Conservation (phyloP, 2,113 vertebrate species). For the Paralichthys olivaceus region DNA sequence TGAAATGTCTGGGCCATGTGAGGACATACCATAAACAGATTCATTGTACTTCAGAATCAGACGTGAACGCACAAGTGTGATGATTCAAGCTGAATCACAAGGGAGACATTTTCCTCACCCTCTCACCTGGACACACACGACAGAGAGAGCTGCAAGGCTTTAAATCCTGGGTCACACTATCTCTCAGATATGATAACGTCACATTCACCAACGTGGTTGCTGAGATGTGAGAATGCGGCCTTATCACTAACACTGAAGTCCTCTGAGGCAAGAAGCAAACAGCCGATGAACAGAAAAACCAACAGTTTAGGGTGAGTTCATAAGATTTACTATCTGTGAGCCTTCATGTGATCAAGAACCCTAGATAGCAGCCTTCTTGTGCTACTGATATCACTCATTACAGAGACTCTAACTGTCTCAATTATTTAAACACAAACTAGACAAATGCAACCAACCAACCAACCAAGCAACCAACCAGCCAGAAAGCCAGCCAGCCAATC, state of each 20-base stretch:
- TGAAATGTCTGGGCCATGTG: neutral
- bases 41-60: neutral
- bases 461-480: too few species aligned
- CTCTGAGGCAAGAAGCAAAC: neutral
- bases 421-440: too few species aligned
- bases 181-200: neutral
- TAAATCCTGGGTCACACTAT: neutral
- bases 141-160: neutral
- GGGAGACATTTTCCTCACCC: neutral
- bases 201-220: neutral
- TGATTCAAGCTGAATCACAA: neutral
- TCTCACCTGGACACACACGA: neutral
- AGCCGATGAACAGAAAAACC: neutral
- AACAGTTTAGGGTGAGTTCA: neutral
- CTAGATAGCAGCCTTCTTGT: too few species aligned
- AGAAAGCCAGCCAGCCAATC: too few species aligned
- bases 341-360: too few species aligned
- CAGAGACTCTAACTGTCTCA: too few species aligned
- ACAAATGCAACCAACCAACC: too few species aligned
- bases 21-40: neutral
- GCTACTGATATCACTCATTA: neutral
- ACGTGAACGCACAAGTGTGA: too few species aligned
- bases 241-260: neutral
- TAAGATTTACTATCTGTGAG: neutral
- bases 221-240: neutral